Conservation (phyloP, 2,888 invertebrate genomes). For the Oxytorus armatus region DNA sequence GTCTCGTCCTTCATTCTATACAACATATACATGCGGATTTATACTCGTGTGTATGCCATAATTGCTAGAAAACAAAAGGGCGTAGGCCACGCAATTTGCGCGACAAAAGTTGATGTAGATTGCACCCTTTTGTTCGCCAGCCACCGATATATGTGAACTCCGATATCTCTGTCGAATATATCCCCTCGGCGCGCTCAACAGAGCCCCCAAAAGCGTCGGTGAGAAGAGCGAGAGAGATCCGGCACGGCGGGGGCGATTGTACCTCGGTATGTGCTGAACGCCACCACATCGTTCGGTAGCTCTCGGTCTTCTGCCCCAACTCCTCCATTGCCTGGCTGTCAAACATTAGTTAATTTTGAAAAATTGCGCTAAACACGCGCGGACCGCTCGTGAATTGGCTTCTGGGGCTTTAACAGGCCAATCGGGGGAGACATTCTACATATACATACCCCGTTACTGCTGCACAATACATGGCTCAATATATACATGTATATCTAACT, state of each 20-base stretch:
- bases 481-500: conserved; percentile 31
- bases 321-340: conserved; percentile 75
- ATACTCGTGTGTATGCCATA: neutral
- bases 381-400: conserved; percentile 78
- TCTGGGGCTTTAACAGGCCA: conserved; percentile 79
- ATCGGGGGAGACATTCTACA: conserved; percentile 78
- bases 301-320: neutral
- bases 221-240: conserved; percentile 36
- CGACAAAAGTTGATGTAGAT: neutral
- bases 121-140: neutral
- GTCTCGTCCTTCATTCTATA: conserved; percentile 9
- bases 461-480: too few relatives aligned
- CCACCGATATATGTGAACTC: neutral
- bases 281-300: neutral
- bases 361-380: conserved; percentile 82
- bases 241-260: conserved; percentile 38
- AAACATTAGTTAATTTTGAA: conserved; percentile 84
- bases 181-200: conserved; percentile 23
- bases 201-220: neutral
- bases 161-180: too few relatives aligned
- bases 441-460: too few relatives aligned
- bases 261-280: conserved; percentile 19
- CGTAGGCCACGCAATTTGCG: neutral
- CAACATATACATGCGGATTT: conserved; percentile 16
- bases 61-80: neutral